Base-by-base conservation (phyloP, 37 sponge, comb jelly and placozoan genomes). In the Petrosia ficiformis region DNA sequence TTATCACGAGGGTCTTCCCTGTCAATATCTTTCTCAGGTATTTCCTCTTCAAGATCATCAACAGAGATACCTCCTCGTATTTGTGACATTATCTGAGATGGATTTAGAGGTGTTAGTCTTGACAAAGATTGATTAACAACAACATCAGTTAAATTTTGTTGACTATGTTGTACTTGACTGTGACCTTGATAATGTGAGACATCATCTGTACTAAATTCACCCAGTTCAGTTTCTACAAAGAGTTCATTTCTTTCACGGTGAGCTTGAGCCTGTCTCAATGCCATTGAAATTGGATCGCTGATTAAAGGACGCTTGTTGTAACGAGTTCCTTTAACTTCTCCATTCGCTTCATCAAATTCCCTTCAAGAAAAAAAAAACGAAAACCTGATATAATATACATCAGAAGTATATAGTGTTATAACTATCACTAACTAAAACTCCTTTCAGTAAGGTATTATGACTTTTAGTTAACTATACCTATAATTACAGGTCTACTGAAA, bases 71-170 rank as follows among this genome's bases (percentile, higher is more conserved):
- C 54, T 48, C 54, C 54, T 8, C 28, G 25, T 26, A n/a, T 29
- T 61, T 61, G 63, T n/a, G 5, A 29, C n/a, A 61, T 61, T 5
- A 61, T 61, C 28, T 61, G 63, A 61, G 63, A 61, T n/a, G 63
- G 25, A n/a, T 61, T 22, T 6, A 61, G 6, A 26, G 63, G 63
- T 5, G 63, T 61, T 29, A 61, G 28, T n/a, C 6, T 61, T 11
- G 63, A 61, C n/a, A 61, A 29, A 5, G 63, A 61, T 48, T 48
- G 54, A 8, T 48, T 8, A 48, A 14, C 14, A 48, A 48, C 54
- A 19, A 19, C 54, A 19, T 14, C 54, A 6, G 25, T 29, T 26
- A 5, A 5, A 26, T 29, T 29, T 8, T 5, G 25, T n/a, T 61
- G 63, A n/a, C 63, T 61, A 22, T 61, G 28, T 22, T 61, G 63